Evolutionary conservation across 2,113 vertebrate species (phyloP).

Genomic region (Pseudopodoces humilis): DNA sequence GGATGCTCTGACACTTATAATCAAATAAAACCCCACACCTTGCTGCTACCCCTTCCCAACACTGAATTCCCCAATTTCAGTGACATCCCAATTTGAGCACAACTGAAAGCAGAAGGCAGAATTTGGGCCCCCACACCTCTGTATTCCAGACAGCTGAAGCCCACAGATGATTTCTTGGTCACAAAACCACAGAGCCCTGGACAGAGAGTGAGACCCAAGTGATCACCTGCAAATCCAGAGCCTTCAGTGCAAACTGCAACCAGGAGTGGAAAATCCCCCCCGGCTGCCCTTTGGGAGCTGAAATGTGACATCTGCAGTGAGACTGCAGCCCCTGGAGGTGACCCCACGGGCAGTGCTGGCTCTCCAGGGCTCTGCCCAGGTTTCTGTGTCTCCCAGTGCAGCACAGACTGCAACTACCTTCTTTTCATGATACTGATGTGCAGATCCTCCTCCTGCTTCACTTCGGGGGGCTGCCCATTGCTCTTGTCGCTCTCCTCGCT

Average conservation of each 20-base stretch:
- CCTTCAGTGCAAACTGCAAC: not conserved
- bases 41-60: not conserved
- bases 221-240: not conserved
- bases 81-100: not conserved
- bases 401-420: slow-evolving; percentile 74
- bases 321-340: not conserved
- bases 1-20: not conserved
- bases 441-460: slow-evolving; percentile 91
- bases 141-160: not conserved
- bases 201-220: not conserved
- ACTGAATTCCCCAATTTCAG: not conserved
- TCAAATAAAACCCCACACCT: accelerated
- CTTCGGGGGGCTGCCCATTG: slow-evolving; percentile 82
- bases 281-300: not conserved
- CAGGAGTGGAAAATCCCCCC: not conserved
- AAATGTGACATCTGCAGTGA: accelerated
- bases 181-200: not conserved
- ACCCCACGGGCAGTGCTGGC: not conserved
- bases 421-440: slow-evolving; percentile 96
- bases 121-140: no score
- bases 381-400: not conserved
- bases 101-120: not conserved
- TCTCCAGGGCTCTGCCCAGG: not conserved
- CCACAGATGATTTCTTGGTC: not conserved
- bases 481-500: slow-evolving; percentile 85